A percentile compares a stretch with the other conserved stretches of the same genome.
Conservation (phyloP, 2,113 vertebrate species). For the Enhydra lutris region DNA sequence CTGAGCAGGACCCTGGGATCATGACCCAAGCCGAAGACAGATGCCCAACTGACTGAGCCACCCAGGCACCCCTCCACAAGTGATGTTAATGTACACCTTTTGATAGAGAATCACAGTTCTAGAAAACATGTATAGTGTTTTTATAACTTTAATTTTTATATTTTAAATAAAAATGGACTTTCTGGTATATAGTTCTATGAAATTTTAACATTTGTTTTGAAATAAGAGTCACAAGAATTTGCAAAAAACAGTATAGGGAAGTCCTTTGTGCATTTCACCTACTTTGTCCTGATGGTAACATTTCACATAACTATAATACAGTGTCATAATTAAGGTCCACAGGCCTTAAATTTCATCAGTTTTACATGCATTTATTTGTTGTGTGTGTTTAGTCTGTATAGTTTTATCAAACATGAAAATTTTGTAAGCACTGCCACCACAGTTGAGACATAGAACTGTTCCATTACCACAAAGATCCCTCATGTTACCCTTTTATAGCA, state of each 20-base stretch:
- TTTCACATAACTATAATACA: background rate
- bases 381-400: background rate
- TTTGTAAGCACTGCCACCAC: background rate
- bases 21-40: no score
- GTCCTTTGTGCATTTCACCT: background rate
- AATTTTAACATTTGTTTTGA: background rate
- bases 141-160: background rate
- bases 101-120: background rate
- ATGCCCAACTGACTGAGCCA: no score
- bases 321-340: background rate
- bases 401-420: slow-evolving; percentile 1
- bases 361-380: background rate
- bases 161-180: background rate
- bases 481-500: background rate
- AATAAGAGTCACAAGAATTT: background rate
- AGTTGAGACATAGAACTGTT: slow-evolving; percentile 10
- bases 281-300: background rate
- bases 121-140: background rate
- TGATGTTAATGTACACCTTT: background rate
- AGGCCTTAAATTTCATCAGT: background rate
- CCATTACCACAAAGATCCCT: background rate
- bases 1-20: no score
- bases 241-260: background rate
- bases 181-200: background rate
- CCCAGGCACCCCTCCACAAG: background rate